Conservation (phyloP, 2,113 vertebrate species). For the Toxotes chatareus region DNA sequence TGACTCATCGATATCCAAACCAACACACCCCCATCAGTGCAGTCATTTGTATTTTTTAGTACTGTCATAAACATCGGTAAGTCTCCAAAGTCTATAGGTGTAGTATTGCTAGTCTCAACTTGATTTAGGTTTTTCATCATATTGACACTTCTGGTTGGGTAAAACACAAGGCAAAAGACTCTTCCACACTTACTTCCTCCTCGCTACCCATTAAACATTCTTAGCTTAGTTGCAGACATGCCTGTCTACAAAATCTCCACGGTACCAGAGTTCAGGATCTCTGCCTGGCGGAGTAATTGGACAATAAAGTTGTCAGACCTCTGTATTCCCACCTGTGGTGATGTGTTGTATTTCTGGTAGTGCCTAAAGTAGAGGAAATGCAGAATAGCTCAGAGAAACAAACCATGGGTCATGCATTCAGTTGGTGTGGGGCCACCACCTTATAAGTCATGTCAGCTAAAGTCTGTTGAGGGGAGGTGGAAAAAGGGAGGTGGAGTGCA, state of each 20-base stretch:
- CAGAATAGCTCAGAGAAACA: neutral
- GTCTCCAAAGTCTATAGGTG: too few relatives aligned
- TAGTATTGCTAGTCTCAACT: neutral
- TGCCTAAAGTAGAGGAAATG: neutral
- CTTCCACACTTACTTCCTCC: too few relatives aligned
- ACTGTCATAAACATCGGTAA: too few relatives aligned
- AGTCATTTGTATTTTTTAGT: too few relatives aligned
- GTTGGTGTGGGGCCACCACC: neutral
- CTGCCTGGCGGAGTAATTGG: conserved; percentile 8
- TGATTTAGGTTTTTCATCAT: neutral
- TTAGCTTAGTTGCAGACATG: neutral
- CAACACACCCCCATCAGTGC: too few relatives aligned
- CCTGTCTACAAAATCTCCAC: conserved; percentile 14
- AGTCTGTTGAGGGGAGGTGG: conserved; percentile 2
- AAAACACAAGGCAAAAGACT: neutral
- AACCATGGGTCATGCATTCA: neutral
- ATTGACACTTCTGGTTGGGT: neutral
- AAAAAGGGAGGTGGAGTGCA: neutral
- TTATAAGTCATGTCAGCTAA: conserved; percentile 20
- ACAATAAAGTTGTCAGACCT: conserved; percentile 9
- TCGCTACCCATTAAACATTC: neutral
- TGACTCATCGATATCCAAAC: too few relatives aligned
- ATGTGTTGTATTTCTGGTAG: conserved; percentile 18
- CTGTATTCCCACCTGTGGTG: neutral
- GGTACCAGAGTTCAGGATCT: conserved; percentile 1